Evolutionary conservation across 1,140 invertebrate species (phyloP).

Genomic region (Thaumatotibia leucotreta): DNA sequence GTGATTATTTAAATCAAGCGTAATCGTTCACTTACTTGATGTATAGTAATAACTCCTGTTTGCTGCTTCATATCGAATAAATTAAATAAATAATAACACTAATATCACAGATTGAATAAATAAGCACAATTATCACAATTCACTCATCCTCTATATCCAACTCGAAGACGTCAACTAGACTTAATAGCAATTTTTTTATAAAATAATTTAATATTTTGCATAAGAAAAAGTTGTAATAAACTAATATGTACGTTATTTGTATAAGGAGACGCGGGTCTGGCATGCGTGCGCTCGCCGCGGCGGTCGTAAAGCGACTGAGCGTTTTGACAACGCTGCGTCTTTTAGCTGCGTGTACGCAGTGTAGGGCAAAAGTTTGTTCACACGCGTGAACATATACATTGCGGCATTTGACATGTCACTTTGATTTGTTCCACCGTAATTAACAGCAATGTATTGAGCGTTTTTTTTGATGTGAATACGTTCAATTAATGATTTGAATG

Average conservation of each 20-base stretch:
- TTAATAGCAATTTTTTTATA: slow-evolving; percentile 30
- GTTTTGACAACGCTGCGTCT: slow-evolving; percentile 18
- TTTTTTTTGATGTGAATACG: no score
- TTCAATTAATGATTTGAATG: no score
- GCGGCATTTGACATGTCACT: no score
- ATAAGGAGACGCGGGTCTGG: slow-evolving; percentile 43
- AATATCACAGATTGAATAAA: slow-evolving; percentile 67
- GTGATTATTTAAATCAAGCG: no score
- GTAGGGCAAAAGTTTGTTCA: neutral
- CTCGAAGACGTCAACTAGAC: slow-evolving; percentile 33
- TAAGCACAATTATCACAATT: slow-evolving; percentile 33
- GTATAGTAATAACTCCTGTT: slow-evolving; percentile 53
- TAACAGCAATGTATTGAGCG: no score
- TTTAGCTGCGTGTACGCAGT: slow-evolving; percentile 44
- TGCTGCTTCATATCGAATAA: slow-evolving; percentile 40
- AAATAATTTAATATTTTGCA: slow-evolving; percentile 52
- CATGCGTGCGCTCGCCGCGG: slow-evolving; percentile 32
- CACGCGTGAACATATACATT: no score
- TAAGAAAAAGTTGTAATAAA: slow-evolving; percentile 61
- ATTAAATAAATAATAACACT: slow-evolving; percentile 25
- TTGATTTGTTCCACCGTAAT: no score
- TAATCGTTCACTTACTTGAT: slow-evolving; percentile 59
- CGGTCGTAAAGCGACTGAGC: slow-evolving; percentile 38
- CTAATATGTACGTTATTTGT: slow-evolving; percentile 42
- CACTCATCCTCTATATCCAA: slow-evolving; percentile 44